Conservation (phyloP, 2,113 vertebrate genomes). For the Bujurquina vittata region DNA sequence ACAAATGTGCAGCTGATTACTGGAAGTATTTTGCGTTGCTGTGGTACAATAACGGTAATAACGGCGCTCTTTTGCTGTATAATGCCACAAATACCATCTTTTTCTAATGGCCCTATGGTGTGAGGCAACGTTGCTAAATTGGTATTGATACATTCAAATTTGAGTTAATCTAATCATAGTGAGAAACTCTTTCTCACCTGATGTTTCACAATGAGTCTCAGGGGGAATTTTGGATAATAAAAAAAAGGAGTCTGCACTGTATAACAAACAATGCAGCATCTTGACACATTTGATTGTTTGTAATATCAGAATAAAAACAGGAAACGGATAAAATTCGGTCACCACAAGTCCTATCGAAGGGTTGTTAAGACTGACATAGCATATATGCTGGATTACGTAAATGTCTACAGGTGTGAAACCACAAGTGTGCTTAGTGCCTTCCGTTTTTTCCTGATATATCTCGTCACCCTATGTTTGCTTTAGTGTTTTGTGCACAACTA, state of each 20-base stretch:
- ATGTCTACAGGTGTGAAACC: conserved; percentile 64
- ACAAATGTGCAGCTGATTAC: background rate
- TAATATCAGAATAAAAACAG: background rate
- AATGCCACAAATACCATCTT: background rate
- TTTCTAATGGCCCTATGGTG: background rate
- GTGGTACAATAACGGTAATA: background rate
- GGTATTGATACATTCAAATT: conserved; percentile 51
- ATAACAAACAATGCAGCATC: background rate
- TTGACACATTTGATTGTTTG: background rate
- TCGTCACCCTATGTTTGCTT: background rate
- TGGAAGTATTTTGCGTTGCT: rapidly evolving
- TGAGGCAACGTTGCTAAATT: conserved; percentile 4
- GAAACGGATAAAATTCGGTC: background rate
- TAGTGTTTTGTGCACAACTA: background rate
- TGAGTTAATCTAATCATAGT: conserved; percentile 50
- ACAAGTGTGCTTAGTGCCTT: conserved; percentile 30
- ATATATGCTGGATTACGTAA: conserved; percentile 13
- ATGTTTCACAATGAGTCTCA: conserved; percentile 54
- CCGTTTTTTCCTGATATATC: background rate
- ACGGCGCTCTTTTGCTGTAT: rapidly evolving
- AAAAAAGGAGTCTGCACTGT: background rate
- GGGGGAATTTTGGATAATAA: conserved; percentile 19
- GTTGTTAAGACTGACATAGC: conserved; percentile 11
- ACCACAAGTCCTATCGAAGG: background rate
- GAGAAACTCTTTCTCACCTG: conserved; percentile 45